These are phyloP conservation scores for Acipenser transmontanus DNA, from an alignment of 2,797 vertebrate species.

Conservation along the genomic window DNA sequence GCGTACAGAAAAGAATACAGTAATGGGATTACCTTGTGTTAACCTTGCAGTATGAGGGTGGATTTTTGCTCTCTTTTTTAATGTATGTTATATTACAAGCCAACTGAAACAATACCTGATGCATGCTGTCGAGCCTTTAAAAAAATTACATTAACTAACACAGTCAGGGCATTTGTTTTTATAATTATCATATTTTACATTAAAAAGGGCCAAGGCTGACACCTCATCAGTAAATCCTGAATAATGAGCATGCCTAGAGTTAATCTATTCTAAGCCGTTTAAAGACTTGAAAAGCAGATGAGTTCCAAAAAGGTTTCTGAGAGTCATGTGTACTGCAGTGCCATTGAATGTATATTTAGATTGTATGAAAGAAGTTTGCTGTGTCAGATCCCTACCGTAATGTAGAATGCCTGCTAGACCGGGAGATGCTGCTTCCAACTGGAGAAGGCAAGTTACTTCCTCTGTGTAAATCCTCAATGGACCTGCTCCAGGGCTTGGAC, in stretches of 20 bases:
- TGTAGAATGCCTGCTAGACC: slow-evolving; percentile 75
- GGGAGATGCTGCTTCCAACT: slow-evolving; percentile 71
- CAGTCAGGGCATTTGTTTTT: too few relatives aligned
- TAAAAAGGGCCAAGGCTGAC: neutral
- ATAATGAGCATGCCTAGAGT: neutral
- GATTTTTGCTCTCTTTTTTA: too few relatives aligned
- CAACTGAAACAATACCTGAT: too few relatives aligned
- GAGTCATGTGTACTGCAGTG: slow-evolving; percentile 10
- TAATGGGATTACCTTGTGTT: too few relatives aligned
- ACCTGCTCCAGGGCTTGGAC: slow-evolving; percentile 80
- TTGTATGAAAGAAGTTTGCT: neutral
- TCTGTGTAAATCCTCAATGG: slow-evolving; percentile 90
- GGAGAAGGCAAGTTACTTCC: slow-evolving; percentile 88
- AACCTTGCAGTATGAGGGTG: too few relatives aligned
- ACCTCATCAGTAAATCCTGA: slow-evolving; percentile 16
- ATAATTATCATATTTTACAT: too few relatives aligned
- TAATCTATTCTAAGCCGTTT: slow-evolving; percentile 46
- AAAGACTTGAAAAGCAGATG: slow-evolving; percentile 50
- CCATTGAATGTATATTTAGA: neutral
- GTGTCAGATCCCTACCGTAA: slow-evolving; percentile 48
- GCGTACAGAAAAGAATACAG: too few relatives aligned
- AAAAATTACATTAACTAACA: too few relatives aligned
- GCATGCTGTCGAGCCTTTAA: too few relatives aligned
- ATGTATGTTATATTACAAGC: too few relatives aligned
- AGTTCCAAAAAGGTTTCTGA: slow-evolving; percentile 32